A percentile compares a stretch with the other conserved stretches of the same genome.
These are phyloP conservation scores for Dryadula phaetusa DNA, from an alignment of 2,888 invertebrate genomes.

Conservation along the genomic window DNA sequence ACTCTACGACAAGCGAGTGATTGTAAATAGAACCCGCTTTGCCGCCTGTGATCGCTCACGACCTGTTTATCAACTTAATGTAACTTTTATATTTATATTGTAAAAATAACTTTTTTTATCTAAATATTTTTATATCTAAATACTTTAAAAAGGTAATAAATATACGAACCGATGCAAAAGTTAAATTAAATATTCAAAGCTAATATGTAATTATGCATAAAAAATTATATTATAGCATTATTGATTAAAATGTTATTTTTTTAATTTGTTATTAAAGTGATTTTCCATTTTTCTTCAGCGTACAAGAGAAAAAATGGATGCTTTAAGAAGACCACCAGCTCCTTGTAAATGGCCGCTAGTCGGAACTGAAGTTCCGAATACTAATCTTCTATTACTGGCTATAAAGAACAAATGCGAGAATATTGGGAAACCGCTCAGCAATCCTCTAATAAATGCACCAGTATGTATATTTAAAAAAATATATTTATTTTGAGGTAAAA, in stretches of 20 bases:
- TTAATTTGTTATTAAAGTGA: too few relatives aligned
- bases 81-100: constrained; percentile 26
- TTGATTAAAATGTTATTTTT: too few relatives aligned
- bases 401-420: constrained; percentile 61
- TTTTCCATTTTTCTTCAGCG: constrained; percentile 47
- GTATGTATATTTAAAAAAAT: constrained; percentile 48
- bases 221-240: too few relatives aligned
- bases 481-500: too few relatives aligned
- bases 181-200: too few relatives aligned
- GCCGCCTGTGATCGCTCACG: constrained; percentile 75
- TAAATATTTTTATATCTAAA: too few relatives aligned
- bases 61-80: constrained; percentile 67
- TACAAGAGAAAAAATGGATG: constrained; percentile 57
- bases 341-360: constrained; percentile 72
- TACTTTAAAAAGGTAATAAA: too few relatives aligned
- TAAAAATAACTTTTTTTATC: too few relatives aligned
- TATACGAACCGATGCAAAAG: too few relatives aligned
- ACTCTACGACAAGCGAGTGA: constrained; percentile 66
- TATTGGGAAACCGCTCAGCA: constrained; percentile 50
- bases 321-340: constrained; percentile 56
- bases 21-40: constrained; percentile 70
- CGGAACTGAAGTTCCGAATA: constrained; percentile 65
- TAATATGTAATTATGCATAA: too few relatives aligned
- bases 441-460: constrained; percentile 61
- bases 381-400: constrained; percentile 74